phyloP scores from a whole-genome alignment of 2,797 vertebrate genomes.

The Acomys russatus region DNA sequence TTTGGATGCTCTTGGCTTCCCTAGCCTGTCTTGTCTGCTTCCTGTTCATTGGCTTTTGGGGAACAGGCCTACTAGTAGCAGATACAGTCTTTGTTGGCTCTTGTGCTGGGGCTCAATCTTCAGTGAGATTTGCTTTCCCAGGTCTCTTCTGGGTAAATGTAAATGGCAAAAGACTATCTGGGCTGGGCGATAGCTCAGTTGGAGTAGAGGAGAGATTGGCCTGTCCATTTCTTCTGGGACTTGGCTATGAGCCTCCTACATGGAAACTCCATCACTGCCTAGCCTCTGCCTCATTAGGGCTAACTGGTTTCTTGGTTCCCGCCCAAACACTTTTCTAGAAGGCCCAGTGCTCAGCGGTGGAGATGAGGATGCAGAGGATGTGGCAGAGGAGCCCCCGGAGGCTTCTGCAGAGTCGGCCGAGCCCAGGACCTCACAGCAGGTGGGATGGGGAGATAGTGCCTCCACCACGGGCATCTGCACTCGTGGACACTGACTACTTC shows the following conservation, averaged over 20 bases:
- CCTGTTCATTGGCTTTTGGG: neutral
- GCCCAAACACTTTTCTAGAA: neutral
- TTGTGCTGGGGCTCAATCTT: neutral
- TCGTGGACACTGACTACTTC: too few species aligned
- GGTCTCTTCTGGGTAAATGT: neutral
- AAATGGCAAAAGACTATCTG: neutral
- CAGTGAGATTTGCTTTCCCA: neutral
- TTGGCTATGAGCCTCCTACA: neutral
- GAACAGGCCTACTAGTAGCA: neutral
- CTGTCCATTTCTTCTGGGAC: neutral
- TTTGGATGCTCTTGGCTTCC: neutral
- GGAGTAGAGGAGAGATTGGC: neutral
- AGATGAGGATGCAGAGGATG: conserved; percentile 36
- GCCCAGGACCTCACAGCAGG: conserved; percentile 89
- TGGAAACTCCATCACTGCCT: neutral
- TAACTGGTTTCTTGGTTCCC: neutral
- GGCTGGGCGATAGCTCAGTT: neutral
- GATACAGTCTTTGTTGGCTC: neutral
- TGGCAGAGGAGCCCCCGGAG: conserved; percentile 77
- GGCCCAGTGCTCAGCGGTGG: rapidly evolving
- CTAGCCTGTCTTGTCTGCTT: neutral
- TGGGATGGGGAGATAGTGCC: neutral
- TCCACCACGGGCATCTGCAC: neutral
- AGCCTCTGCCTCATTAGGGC: neutral
- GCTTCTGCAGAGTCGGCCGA: conserved; percentile 71